Percentiles rank a stretch among this genome's conserved stretches.
These are phyloP conservation scores for Argya squamiceps DNA, from an alignment of 2,797 vertebrate genomes.

Conservation along the genomic window DNA sequence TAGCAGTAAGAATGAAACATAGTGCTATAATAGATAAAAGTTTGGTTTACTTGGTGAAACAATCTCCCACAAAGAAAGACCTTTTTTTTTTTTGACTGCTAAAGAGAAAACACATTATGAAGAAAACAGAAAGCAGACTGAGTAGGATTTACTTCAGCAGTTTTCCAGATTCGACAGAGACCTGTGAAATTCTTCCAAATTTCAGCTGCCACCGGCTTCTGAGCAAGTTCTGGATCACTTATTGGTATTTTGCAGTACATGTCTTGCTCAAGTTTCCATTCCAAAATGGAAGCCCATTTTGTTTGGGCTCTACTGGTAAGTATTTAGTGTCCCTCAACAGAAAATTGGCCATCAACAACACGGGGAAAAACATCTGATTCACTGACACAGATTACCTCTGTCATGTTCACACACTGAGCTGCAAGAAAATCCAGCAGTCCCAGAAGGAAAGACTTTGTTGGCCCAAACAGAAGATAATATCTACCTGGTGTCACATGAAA, in stretches of 20 bases:
- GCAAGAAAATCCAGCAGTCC: neutral
- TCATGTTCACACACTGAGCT: neutral
- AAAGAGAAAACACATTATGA: neutral
- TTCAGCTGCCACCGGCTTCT: neutral
- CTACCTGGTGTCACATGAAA: neutral
- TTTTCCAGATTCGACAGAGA: neutral
- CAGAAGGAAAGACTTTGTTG: neutral
- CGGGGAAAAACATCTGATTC: neutral
- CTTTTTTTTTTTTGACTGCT: neutral
- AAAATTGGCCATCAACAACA: neutral
- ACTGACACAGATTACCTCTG: neutral
- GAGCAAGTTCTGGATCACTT: neutral
- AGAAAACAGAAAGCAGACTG: neutral
- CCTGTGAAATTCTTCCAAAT: neutral
- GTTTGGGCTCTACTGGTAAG: neutral
- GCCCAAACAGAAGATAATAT: fast-evolving
- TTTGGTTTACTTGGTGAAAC: neutral
- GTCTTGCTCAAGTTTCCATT: neutral
- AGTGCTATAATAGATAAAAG: neutral
- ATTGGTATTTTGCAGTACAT: neutral
- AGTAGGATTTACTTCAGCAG: neutral
- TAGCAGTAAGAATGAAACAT: neutral
- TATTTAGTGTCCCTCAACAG: neutral
- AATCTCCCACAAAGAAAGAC: neutral
- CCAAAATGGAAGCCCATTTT: neutral